Evolutionary conservation across 1,140 invertebrate species (phyloP).

Genomic region (Euschistus heros): DNA sequence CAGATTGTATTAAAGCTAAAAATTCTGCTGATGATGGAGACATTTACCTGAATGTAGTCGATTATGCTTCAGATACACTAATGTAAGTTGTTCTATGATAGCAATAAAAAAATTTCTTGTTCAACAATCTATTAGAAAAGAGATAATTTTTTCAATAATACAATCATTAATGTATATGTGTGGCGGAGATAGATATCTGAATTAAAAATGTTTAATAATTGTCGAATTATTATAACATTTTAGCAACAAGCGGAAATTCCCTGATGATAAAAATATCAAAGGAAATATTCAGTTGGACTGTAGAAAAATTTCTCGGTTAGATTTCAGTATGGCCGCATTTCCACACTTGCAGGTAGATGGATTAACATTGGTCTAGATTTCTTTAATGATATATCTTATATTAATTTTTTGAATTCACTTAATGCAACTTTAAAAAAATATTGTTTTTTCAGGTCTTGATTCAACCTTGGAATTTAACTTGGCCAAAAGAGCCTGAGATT

Average conservation of each 20-base stretch:
- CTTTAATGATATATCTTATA: neutral
- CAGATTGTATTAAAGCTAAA: slow-evolving; percentile 53
- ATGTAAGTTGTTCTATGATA: slow-evolving; percentile 34
- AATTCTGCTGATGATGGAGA: slow-evolving; percentile 52
- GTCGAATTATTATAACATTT: slow-evolving; percentile 2
- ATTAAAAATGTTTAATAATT: slow-evolving; percentile 4
- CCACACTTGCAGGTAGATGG: slow-evolving; percentile 61
- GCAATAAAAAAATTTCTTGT: neutral
- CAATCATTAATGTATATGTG: no score
- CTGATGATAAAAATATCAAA: slow-evolving; percentile 15
- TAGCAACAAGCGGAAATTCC: neutral
- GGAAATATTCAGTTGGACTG: slow-evolving; percentile 47
- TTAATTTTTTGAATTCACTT: neutral
- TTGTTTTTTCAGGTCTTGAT: slow-evolving; percentile 44
- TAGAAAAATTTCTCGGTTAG: slow-evolving; percentile 47
- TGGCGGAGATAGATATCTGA: neutral
- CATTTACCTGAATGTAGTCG: slow-evolving; percentile 52
- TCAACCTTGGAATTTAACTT: slow-evolving; percentile 49
- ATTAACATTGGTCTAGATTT: neutral
- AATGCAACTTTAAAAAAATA: no score
- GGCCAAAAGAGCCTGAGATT: slow-evolving; percentile 53
- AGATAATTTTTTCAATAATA: neutral
- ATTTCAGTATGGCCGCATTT: slow-evolving; percentile 66
- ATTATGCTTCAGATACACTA: slow-evolving; percentile 39
- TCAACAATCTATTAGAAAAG: neutral